Conservation (phyloP, 2,113 vertebrate species). For the Trematomus loennbergii region DNA sequence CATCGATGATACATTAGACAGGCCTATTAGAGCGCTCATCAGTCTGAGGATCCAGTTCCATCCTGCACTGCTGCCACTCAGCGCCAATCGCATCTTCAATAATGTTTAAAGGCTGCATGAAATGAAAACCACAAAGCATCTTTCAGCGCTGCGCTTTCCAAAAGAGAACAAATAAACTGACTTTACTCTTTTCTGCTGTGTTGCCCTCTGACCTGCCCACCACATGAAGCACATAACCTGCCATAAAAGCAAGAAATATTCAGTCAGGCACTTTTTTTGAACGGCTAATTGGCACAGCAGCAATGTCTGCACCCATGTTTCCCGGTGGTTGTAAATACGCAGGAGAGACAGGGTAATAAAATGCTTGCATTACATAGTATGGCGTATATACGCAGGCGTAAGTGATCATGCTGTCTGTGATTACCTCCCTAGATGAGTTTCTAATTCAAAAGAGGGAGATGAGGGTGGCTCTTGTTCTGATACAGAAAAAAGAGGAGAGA, state of each 20-base stretch:
- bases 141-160: background rate
- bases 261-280: slow-evolving; percentile 34
- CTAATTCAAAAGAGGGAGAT: slow-evolving; percentile 61
- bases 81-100: slow-evolving; percentile 58
- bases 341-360: slow-evolving; percentile 34
- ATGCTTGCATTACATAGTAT: slow-evolving; percentile 25
- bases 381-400: slow-evolving; percentile 43
- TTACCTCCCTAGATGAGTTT: slow-evolving; percentile 69
- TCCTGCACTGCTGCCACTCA: slow-evolving; percentile 68
- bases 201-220: slow-evolving; percentile 21
- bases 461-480: slow-evolving; percentile 17
- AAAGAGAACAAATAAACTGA: slow-evolving; percentile 8
- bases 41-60: slow-evolving; percentile 68
- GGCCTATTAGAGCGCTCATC: slow-evolving; percentile 70
- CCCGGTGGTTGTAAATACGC: slow-evolving; percentile 37
- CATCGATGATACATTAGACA: slow-evolving; percentile 76
- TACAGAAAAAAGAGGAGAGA: slow-evolving; percentile 38
- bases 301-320: slow-evolving; percentile 33
- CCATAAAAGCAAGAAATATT: background rate
- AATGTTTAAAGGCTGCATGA: slow-evolving; percentile 60
- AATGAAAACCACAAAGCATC: slow-evolving; percentile 62
- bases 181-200: background rate
- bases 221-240: slow-evolving; percentile 3
- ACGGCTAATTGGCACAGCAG: slow-evolving; percentile 48
- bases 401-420: slow-evolving; percentile 56